Evolutionary conservation across 2,113 vertebrate genomes (phyloP).

Genomic region (Chunga burmeisteri): DNA sequence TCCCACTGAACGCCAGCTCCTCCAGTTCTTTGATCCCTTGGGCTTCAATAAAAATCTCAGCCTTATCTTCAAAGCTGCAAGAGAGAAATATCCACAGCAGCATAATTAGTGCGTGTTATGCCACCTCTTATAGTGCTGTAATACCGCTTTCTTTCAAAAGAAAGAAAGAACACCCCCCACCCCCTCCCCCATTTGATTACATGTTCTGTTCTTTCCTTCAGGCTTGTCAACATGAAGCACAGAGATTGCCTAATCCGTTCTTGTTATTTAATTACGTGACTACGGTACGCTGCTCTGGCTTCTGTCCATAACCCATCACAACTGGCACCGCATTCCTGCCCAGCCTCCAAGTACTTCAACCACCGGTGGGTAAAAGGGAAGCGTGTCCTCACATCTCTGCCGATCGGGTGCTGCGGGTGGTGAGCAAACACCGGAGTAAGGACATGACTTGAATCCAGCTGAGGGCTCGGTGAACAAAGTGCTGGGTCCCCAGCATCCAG

Average conservation of each 20-base stretch:
- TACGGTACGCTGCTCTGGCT: not conserved
- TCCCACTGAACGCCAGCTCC: not conserved
- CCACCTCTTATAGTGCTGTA: not conserved
- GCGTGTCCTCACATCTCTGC: not conserved
- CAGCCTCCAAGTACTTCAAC: not conserved
- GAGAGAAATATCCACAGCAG: not conserved
- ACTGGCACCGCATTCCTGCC: not conserved
- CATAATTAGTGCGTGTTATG: not conserved
- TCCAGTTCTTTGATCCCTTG: not conserved
- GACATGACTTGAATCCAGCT: not conserved
- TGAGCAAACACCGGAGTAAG: not conserved
- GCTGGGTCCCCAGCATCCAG: not conserved
- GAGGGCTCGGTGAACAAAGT: not conserved
- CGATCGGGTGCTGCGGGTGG: rapidly evolving
- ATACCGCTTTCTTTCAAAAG: not conserved
- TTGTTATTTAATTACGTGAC: conserved; percentile 34
- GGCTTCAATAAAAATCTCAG: not conserved
- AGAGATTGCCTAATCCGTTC: conserved; percentile 45
- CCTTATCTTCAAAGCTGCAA: not conserved
- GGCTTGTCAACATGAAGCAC: conserved; percentile 22
- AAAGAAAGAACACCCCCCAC: not conserved
- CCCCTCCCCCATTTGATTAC: not conserved
- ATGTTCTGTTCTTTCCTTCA: conserved; percentile 44
- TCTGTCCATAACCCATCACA: not conserved
- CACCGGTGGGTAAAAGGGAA: not conserved